Conservation (phyloP, 92 coral and sea anemone species). For the Actinernus sp. region DNA sequence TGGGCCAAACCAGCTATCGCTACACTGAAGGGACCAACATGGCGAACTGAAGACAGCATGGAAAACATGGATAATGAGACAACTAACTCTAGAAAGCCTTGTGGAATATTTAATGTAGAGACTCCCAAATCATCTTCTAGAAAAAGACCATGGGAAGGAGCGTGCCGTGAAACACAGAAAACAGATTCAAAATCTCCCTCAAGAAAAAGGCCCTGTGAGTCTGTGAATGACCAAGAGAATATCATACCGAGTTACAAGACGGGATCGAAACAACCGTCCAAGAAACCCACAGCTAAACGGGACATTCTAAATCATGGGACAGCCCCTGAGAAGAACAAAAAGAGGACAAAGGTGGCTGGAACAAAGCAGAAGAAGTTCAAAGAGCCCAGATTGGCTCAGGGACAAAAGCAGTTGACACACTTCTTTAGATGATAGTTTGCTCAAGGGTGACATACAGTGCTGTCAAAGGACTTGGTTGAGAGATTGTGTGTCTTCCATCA, state of each 20-base stretch:
- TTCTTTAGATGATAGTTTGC: conserved; percentile 60
- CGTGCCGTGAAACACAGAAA: conserved; percentile 2
- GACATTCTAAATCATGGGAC: too few species aligned
- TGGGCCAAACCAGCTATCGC: conserved; percentile 74
- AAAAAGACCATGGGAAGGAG: conserved; percentile 54
- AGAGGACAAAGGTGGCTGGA: conserved; percentile 40
- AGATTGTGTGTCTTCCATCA: too few species aligned
- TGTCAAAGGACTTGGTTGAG: too few species aligned
- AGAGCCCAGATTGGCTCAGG: conserved; percentile 44
- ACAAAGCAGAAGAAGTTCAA: conserved; percentile 60
- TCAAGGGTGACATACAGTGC: too few species aligned
- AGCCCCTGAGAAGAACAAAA: conserved; percentile 22
- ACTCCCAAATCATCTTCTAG: conserved; percentile 69
- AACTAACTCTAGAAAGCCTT: conserved; percentile 1
- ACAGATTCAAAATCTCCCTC: conserved; percentile 19
- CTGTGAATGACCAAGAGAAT: conserved; percentile 74
- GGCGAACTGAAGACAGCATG: conserved; percentile 1
- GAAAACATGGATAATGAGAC: not conserved
- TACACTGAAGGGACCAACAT: conserved; percentile 20
- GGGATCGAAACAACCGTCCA: not conserved
- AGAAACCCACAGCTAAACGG: conserved; percentile 71
- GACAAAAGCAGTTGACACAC: conserved; percentile 82
- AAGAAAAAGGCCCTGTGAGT: conserved; percentile 64
- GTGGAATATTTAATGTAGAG: conserved; percentile 18
- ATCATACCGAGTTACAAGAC: not conserved